phyloP scores from a whole-genome alignment of 2,888 invertebrate species.

The Cheilosia variabilis region DNA sequence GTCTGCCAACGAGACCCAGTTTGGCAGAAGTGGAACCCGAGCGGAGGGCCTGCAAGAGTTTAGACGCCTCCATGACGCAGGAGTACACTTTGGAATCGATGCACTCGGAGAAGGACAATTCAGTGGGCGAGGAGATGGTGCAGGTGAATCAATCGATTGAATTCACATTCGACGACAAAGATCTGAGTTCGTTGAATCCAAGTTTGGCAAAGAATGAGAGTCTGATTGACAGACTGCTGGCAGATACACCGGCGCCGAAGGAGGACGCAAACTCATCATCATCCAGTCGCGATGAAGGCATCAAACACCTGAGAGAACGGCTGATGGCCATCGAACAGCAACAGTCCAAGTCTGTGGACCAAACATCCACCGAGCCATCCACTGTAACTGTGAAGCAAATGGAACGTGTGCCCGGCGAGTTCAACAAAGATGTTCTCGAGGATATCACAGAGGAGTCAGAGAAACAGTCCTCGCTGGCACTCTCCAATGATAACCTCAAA shows the following conservation, averaged over 20 bases:
- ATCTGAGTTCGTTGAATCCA: conserved; percentile 77
- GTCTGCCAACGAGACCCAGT: conserved; percentile 53
- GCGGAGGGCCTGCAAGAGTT: conserved; percentile 55
- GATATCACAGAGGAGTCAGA: conserved; percentile 84
- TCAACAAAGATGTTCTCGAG: conserved; percentile 82
- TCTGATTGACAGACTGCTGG: conserved; percentile 76
- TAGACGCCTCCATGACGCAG: conserved; percentile 49
- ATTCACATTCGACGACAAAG: conserved; percentile 79
- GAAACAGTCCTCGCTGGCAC: conserved; percentile 66
- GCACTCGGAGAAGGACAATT: conserved; percentile 81
- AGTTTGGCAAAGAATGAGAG: conserved; percentile 78
- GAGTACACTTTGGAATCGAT: conserved; percentile 47
- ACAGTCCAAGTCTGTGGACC: conserved; percentile 57
- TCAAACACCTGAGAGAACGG: conserved; percentile 80
- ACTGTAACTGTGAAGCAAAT: conserved; percentile 79
- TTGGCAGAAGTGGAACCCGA: conserved; percentile 66
- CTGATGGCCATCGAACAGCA: conserved; percentile 80
- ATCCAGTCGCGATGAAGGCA: conserved; percentile 78
- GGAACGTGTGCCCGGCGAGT: conserved; percentile 82
- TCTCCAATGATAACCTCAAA: conserved; percentile 48
- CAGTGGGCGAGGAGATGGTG: conserved; percentile 81
- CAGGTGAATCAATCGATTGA: conserved; percentile 81
- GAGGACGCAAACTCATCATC: conserved; percentile 30
- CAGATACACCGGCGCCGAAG: conserved; percentile 66
- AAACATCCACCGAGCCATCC: conserved; percentile 68